Conservation (phyloP, 2,888 invertebrate genomes). For the Agrilus cyanescens region DNA sequence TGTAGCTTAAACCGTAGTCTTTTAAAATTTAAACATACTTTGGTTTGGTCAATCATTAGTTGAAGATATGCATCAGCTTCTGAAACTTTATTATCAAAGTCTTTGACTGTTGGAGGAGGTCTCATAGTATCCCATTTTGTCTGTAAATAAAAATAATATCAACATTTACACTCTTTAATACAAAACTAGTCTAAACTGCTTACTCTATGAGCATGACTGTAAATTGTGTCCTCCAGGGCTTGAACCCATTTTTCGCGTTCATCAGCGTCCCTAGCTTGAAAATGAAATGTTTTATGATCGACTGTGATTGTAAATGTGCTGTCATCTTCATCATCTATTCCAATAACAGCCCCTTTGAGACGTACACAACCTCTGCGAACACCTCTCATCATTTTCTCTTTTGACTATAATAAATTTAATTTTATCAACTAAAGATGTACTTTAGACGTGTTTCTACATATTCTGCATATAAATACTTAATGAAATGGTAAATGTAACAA, state of each 20-base stretch:
- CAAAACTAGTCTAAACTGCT: conserved; percentile 12
- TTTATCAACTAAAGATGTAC: too few relatives aligned
- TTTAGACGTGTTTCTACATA: too few relatives aligned
- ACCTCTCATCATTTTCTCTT: conserved; percentile 97
- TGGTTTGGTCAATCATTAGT: conserved; percentile 86
- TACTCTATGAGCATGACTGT: conserved; percentile 63
- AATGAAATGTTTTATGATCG: conserved; percentile 98
- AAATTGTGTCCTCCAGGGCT: conserved; percentile 87
- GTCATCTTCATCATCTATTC: conserved; percentile 98
- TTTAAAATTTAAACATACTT: conserved; percentile 46
- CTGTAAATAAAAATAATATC: conserved; percentile 29
- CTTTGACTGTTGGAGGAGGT: conserved; percentile 46
- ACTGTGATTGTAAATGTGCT: conserved; percentile 98
- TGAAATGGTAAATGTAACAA: too few relatives aligned
- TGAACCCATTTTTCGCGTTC: conserved; percentile 96
- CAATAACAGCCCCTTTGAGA: conserved; percentile 93
- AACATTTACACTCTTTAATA: background rate
- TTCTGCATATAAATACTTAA: too few relatives aligned
- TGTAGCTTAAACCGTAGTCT: too few relatives aligned
- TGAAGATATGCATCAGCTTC: conserved; percentile 96
- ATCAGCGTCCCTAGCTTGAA: conserved; percentile 90
- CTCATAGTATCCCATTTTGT: conserved; percentile 45
- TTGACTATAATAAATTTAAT: conserved; percentile 58
- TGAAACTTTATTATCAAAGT: conserved; percentile 80
- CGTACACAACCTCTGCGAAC: conserved; percentile 94